These are phyloP conservation scores for Halictus rubicundus DNA, from an alignment of 1,140 invertebrate species.

Conservation along the genomic window DNA sequence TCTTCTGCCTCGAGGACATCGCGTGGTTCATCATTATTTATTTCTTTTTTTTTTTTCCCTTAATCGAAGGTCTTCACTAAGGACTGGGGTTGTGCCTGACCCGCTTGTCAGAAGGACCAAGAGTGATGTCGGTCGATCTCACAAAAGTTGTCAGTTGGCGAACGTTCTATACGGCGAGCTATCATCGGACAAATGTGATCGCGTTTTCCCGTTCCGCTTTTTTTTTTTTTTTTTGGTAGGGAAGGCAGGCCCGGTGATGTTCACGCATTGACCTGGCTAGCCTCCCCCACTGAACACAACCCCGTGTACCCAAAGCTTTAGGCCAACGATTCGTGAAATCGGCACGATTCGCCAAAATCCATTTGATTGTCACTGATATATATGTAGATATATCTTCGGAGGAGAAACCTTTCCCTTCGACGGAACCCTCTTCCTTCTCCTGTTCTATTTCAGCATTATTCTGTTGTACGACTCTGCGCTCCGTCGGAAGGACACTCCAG, in stretches of 20 bases:
- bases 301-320: slow-evolving; percentile 55
- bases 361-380: slow-evolving; percentile 73
- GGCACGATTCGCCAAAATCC: slow-evolving; percentile 48
- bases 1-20: slow-evolving; percentile 34
- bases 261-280: slow-evolving; percentile 61
- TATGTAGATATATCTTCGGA: slow-evolving; percentile 36
- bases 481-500: slow-evolving; percentile 58
- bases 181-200: slow-evolving; percentile 42
- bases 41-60: slow-evolving; percentile 4
- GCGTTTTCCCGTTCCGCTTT: slow-evolving; percentile 25
- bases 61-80: slow-evolving; percentile 56
- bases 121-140: slow-evolving; percentile 78
- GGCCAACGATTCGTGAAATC: slow-evolving; percentile 62
- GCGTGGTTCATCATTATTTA: slow-evolving; percentile 12
- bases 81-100: slow-evolving; percentile 69
- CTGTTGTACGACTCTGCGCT: slow-evolving; percentile 45
- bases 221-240: slow-evolving; percentile 36
- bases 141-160: slow-evolving; percentile 74
- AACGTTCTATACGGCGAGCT: slow-evolving; percentile 44
- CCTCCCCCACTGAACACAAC: slow-evolving; percentile 67
- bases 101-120: slow-evolving; percentile 80
- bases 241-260: slow-evolving; percentile 65
- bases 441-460: no score
- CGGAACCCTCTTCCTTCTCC: slow-evolving; percentile 13
- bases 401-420: slow-evolving; percentile 40